Percentiles rank a stretch among this genome's conserved stretches.
Conservation (phyloP, 2,113 vertebrate species). For the Chaetodon auriga region DNA sequence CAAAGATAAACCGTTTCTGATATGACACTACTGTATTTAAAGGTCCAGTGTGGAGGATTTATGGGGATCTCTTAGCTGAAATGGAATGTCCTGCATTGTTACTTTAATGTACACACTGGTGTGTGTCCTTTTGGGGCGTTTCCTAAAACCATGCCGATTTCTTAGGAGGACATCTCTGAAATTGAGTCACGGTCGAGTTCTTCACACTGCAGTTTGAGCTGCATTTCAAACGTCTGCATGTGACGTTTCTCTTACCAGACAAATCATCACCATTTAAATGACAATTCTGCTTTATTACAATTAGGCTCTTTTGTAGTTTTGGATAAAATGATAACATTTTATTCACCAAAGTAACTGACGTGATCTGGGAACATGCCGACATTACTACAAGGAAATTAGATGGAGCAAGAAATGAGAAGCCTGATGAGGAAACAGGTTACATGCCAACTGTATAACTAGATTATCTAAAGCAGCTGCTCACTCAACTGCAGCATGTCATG, state of each 20-base stretch:
- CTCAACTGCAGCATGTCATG: not conserved
- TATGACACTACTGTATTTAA: not conserved
- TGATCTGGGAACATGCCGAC: no score
- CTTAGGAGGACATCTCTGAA: not conserved
- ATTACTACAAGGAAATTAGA: no score
- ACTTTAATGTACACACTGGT: not conserved
- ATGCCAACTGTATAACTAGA: no score
- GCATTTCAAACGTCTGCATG: not conserved
- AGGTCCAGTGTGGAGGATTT: no score
- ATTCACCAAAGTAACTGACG: not conserved
- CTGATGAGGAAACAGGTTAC: not conserved
- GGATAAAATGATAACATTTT: not conserved
- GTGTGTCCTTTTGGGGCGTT: not conserved
- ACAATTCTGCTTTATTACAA: not conserved
- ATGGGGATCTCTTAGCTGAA: no score
- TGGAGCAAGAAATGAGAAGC: no score
- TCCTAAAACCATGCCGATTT: not conserved
- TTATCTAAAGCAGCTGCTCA: not conserved
- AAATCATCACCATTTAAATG: not conserved
- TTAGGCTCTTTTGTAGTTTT: not conserved
- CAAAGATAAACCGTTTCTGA: not conserved
- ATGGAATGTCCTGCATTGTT: not conserved
- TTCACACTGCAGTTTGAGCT: not conserved
- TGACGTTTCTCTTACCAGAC: not conserved
- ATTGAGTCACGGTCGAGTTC: not conserved